Percentiles rank a stretch among this genome's conserved stretches.
These are phyloP conservation scores for Sebastes miniatus DNA, from an alignment of 2,797 vertebrate genomes.

Conservation along the genomic window DNA sequence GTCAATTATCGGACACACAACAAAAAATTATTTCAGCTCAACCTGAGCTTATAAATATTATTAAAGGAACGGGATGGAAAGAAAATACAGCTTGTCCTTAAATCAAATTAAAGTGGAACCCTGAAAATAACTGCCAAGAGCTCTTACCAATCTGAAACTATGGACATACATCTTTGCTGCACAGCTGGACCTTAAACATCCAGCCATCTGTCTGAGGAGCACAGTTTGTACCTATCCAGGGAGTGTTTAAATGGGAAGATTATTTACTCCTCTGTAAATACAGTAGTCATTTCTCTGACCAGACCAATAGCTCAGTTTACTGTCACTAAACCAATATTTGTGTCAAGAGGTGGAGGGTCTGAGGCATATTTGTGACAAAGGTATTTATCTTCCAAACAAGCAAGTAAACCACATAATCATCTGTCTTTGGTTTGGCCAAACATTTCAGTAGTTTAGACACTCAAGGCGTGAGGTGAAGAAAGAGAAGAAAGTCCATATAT, in stretches of 20 bases:
- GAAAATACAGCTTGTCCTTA: neutral
- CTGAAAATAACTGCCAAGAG: neutral
- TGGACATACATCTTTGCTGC: neutral
- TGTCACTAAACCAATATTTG: constrained; percentile 45
- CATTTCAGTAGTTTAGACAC: constrained; percentile 8
- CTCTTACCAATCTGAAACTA: neutral
- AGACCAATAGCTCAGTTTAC: constrained; percentile 34
- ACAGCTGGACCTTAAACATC: neutral
- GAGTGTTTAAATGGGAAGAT: constrained; percentile 18
- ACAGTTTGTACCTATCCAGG: neutral
- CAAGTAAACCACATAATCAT: constrained; percentile 12
- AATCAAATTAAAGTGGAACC: neutral
- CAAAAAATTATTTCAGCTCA: neutral
- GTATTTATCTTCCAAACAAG: constrained; percentile 24
- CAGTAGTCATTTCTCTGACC: neutral
- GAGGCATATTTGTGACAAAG: neutral
- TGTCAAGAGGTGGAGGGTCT: neutral
- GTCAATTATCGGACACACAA: neutral
- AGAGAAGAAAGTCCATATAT: neutral
- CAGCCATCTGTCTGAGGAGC: neutral
- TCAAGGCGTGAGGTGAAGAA: neutral
- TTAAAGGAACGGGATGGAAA: neutral
- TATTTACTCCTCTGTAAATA: constrained; percentile 40
- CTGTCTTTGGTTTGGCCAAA: neutral
- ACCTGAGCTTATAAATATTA: neutral